Evolutionary conservation across 2,888 invertebrate species (phyloP).

Genomic region (Scaptomyza flava): DNA sequence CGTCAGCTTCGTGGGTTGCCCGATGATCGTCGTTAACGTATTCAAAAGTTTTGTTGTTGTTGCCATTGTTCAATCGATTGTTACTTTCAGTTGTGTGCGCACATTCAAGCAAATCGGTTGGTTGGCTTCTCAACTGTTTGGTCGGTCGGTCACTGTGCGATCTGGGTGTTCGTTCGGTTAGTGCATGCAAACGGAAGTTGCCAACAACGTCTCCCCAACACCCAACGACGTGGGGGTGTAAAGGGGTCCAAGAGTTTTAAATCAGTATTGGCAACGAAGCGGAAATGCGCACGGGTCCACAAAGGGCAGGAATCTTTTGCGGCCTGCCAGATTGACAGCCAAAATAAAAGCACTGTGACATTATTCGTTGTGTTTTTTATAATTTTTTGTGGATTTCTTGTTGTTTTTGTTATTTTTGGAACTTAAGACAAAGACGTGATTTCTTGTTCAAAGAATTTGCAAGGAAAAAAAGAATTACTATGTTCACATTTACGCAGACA

Average conservation of each 20-base stretch:
- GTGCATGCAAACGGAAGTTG: conserved; percentile 74
- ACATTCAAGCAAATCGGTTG: conserved; percentile 79
- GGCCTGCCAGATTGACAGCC: conserved; percentile 29
- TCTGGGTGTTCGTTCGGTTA: conserved; percentile 45
- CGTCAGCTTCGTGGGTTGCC: conserved; percentile 27
- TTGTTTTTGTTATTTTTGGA: conserved; percentile 24
- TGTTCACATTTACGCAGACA: conserved; percentile 57
- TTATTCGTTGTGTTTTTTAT: conserved; percentile 11
- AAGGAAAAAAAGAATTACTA: conserved; percentile 47
- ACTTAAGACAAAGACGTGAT: conserved; percentile 72
- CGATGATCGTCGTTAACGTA: conserved; percentile 32
- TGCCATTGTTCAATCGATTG: conserved; percentile 61
- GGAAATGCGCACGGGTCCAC: conserved; percentile 62
- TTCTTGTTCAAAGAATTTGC: conserved; percentile 44
- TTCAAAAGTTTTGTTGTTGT: conserved; percentile 33
- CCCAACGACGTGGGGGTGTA: conserved; percentile 3
- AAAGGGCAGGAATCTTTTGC: conserved; percentile 37
- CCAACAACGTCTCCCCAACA: conserved; percentile 20
- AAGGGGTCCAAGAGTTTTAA: conserved; percentile 3
- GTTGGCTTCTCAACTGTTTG: conserved; percentile 24
- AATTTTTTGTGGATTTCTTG: conserved; percentile 1
- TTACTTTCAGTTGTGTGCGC: conserved; percentile 76
- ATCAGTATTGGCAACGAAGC: conserved; percentile 72
- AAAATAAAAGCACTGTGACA: conserved; percentile 37
- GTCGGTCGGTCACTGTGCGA: conserved; percentile 13